phyloP scores from a whole-genome alignment of 2,888 invertebrate genomes.

The Diplazon laetatorius region DNA sequence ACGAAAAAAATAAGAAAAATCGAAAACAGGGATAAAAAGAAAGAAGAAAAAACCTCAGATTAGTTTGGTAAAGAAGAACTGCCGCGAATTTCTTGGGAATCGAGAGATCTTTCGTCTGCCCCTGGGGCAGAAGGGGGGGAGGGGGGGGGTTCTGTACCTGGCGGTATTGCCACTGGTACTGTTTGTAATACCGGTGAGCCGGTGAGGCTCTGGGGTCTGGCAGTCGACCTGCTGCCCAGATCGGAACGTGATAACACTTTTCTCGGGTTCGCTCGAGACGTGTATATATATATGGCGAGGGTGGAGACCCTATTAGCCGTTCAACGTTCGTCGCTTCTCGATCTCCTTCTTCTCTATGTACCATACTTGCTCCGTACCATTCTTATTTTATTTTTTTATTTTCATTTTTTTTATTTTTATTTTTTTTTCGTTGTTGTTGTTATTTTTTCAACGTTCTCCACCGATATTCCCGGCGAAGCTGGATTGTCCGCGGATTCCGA shows the following conservation, averaged over 20 bases:
- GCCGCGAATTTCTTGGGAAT: slow-evolving; percentile 59
- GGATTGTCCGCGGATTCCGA: not conserved
- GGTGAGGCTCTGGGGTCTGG: slow-evolving; percentile 15
- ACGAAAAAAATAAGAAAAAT: not conserved
- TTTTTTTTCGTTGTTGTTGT: not conserved
- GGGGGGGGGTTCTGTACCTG: slow-evolving; percentile 21
- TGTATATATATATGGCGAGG: slow-evolving; percentile 43
- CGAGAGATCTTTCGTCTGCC: slow-evolving; percentile 51
- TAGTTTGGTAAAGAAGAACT: slow-evolving; percentile 31
- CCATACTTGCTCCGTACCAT: slow-evolving; percentile 13
- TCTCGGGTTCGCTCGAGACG: slow-evolving; percentile 57
- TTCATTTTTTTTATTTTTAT: slow-evolving; percentile 1
- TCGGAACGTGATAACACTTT: slow-evolving; percentile 60
- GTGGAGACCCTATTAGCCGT: slow-evolving; percentile 69
- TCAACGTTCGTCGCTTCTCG: slow-evolving; percentile 58
- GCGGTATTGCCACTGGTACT: not conserved
- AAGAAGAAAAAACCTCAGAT: slow-evolving; percentile 23
- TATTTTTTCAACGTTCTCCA: not conserved
- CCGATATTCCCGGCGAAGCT: slow-evolving; percentile 2
- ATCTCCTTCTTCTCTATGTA: slow-evolving; percentile 38
- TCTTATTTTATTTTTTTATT: not conserved
- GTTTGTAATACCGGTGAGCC: no score
- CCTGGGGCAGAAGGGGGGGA: no score
- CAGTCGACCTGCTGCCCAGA: slow-evolving; percentile 58
- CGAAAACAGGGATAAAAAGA: slow-evolving; percentile 8